phyloP scores from a whole-genome alignment of 35 echinoderm and acorn worm genomes.

The Chiridota heheva region DNA sequence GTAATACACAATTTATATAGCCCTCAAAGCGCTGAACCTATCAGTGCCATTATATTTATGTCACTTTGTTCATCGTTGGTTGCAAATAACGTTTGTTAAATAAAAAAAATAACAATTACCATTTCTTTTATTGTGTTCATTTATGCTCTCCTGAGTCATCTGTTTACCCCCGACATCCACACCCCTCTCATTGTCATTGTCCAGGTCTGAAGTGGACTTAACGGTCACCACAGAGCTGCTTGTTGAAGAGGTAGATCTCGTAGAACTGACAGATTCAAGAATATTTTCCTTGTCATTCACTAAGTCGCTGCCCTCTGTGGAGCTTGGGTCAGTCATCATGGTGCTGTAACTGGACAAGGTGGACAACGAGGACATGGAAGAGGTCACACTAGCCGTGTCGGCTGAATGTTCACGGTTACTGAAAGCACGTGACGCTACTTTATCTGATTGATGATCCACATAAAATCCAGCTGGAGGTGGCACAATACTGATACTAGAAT shows the following conservation, averaged over 20 bases:
- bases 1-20: no score
- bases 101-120: background rate
- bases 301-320: constrained; percentile 52
- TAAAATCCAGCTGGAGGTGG: constrained; percentile 64
- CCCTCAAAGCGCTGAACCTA: background rate
- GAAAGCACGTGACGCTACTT: background rate
- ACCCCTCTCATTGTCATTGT: constrained; percentile 13
- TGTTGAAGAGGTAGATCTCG: constrained; percentile 54
- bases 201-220: constrained; percentile 32
- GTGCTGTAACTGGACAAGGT: constrained; percentile 77
- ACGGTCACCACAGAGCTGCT: constrained; percentile 53
- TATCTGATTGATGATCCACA: constrained; percentile 47
- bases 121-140: background rate
- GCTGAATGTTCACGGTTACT: constrained; percentile 47
- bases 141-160: background rate
- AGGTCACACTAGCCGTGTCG: constrained; percentile 84
- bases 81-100: no score
- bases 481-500: constrained; percentile 48
- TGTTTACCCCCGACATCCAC: no score
- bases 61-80: no score
- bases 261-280: constrained; percentile 51
- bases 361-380: constrained; percentile 82
- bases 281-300: constrained; percentile 60
- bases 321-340: constrained; percentile 85
- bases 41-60: background rate